Conservation (phyloP, 2,888 invertebrate genomes). For the Apodemia mormo region DNA sequence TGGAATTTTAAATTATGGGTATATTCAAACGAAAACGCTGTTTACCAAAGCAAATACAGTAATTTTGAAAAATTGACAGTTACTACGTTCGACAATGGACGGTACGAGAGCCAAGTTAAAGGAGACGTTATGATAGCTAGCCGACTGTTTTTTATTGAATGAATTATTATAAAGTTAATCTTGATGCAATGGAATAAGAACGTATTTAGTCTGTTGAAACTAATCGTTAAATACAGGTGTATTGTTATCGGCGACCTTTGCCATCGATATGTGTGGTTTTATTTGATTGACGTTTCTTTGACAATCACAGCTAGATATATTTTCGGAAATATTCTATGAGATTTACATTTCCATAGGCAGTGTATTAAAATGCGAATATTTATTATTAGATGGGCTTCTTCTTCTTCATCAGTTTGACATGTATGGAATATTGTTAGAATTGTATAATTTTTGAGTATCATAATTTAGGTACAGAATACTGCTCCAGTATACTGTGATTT, state of each 20-base stretch:
- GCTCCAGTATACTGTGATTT: no score
- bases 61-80: background rate
- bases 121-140: background rate
- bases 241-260: conserved; percentile 72
- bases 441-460: no score
- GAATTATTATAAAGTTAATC: conserved; percentile 7
- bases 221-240: conserved; percentile 44
- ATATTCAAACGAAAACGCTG: no score
- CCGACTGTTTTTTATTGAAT: background rate
- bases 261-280: conserved; percentile 65
- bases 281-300: conserved; percentile 76
- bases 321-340: conserved; percentile 51
- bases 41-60: no score
- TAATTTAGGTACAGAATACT: no score
- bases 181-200: conserved; percentile 37
- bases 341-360: background rate
- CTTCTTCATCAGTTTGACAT: no score
- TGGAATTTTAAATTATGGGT: no score
- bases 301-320: conserved; percentile 62
- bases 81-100: background rate
- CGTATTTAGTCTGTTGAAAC: conserved; percentile 42
- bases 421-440: no score
- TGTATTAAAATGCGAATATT: no score
- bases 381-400: no score
- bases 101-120: background rate